These are phyloP conservation scores for Melolontha melolontha DNA, from an alignment of 2,888 invertebrate genomes.

Conservation along the genomic window DNA sequence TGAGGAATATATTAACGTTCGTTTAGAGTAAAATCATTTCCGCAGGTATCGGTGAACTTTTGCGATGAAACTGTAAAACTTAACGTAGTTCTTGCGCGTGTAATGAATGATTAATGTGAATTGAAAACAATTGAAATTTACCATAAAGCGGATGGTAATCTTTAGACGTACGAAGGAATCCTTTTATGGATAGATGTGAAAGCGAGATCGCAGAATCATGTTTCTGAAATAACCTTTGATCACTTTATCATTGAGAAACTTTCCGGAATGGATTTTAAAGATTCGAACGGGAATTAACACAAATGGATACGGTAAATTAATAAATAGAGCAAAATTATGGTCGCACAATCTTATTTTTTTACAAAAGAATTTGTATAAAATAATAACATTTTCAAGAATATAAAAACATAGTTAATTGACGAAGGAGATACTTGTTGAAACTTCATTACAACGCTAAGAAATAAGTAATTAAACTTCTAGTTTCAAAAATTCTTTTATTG, in stretches of 20 bases:
- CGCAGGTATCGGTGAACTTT: conserved; percentile 19
- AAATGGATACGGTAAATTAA: too few species aligned
- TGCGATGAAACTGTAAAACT: conserved; percentile 9
- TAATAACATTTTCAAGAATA: too few species aligned
- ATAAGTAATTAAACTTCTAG: too few species aligned
- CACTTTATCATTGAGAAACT: conserved; percentile 6
- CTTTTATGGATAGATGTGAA: conserved; percentile 15
- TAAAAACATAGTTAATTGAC: too few species aligned
- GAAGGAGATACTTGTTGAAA: too few species aligned
- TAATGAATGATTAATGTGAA: conserved; percentile 22
- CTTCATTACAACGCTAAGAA: too few species aligned
- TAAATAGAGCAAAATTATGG: too few species aligned
- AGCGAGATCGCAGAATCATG: conserved; percentile 8
- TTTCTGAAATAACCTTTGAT: neutral
- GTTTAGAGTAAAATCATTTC: conserved; percentile 6
- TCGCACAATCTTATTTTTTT: too few species aligned
- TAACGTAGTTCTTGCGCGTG: neutral
- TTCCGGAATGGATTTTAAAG: neutral
- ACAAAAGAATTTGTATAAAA: too few species aligned
- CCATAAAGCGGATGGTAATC: neutral
- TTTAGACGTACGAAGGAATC: neutral
- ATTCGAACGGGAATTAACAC: too few species aligned
- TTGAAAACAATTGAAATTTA: conserved; percentile 13
- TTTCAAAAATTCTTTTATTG: too few species aligned
- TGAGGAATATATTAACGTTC: neutral